Percentiles rank a stretch among this genome's conserved stretches.
phyloP scores from a whole-genome alignment of 2,888 invertebrate genomes.

The Oscheius sp. region DNA sequence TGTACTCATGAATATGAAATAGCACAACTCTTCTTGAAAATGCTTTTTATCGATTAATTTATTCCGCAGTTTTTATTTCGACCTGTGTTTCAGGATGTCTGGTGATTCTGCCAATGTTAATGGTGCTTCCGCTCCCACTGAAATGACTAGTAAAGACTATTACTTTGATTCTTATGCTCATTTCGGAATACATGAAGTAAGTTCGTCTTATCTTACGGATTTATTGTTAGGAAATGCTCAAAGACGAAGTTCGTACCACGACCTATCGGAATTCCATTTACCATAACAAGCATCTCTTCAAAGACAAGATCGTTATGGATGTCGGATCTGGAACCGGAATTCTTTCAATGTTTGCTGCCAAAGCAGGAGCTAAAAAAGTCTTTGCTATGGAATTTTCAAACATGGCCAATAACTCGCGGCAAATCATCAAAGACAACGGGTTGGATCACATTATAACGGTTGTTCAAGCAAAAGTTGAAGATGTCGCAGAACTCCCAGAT shows the following conservation, averaged over 20 bases:
- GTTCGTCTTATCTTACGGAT: not conserved
- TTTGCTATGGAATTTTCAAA: conserved; percentile 98
- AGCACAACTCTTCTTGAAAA: not conserved
- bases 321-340: conserved; percentile 99
- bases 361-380: conserved; percentile 93
- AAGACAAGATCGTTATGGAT: conserved; percentile 89
- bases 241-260: conserved; percentile 97
- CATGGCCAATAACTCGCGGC: conserved; percentile 95
- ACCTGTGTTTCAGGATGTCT: not conserved
- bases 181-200: conserved; percentile 95
- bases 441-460: conserved; percentile 74
- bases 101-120: conserved; percentile 2
- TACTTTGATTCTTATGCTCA: conserved; percentile 99
- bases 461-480: conserved; percentile 83
- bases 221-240: conserved; percentile 88
- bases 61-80: not conserved
- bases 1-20: not conserved
- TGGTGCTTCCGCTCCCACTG: conserved; percentile 73
- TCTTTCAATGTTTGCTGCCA: conserved; percentile 98
- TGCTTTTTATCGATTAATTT: not conserved
- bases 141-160: conserved; percentile 99
- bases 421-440: conserved; percentile 84
- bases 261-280: conserved; percentile 99
- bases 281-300: conserved; percentile 89
- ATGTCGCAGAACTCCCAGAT: conserved; percentile 86